A percentile compares a stretch with the other conserved stretches of the same genome.
These are phyloP conservation scores for Formica exsecta DNA, from an alignment of 1,140 invertebrate species.

Conservation along the genomic window DNA sequence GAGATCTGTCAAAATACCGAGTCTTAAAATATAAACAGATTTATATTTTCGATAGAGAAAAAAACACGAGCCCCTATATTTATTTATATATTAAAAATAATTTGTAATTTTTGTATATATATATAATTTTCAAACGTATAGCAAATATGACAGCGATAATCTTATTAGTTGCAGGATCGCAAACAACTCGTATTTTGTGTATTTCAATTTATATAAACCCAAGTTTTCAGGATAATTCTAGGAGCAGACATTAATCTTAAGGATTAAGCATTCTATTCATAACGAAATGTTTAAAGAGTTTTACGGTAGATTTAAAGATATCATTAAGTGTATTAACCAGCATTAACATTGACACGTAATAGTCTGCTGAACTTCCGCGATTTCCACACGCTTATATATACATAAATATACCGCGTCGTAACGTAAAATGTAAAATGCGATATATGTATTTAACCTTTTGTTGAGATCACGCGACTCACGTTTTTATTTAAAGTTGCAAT, in stretches of 20 bases:
- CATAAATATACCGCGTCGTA: conserved; percentile 16
- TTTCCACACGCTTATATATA: conserved; percentile 1
- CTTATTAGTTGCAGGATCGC: not conserved
- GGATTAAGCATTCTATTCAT: not conserved
- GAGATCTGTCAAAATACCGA: not conserved
- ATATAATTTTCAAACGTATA: no score
- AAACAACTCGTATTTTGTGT: not conserved
- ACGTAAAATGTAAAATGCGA: not conserved
- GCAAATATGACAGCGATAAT: not conserved
- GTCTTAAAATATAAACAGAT: not conserved
- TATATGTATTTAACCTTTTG: conserved; percentile 7
- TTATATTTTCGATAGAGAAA: not conserved
- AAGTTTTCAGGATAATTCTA: not conserved
- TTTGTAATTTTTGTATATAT: no score
- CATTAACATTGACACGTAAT: conserved; percentile 11
- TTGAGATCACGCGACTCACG: not conserved
- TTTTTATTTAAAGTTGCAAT: conserved; percentile 35
- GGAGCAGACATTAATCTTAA: not conserved
- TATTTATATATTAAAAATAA: not conserved
- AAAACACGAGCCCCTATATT: not conserved
- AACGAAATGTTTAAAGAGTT: not conserved
- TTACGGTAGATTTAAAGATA: conserved; percentile 13
- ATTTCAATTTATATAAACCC: not conserved
- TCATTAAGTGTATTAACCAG: not conserved
- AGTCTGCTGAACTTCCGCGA: not conserved